Evolutionary conservation across 53 echinoderm and acorn worm species (phyloP), one percentile per base, ranked within the genome.

Genomic region (Mesocentrotus franciscanus): DNA sequence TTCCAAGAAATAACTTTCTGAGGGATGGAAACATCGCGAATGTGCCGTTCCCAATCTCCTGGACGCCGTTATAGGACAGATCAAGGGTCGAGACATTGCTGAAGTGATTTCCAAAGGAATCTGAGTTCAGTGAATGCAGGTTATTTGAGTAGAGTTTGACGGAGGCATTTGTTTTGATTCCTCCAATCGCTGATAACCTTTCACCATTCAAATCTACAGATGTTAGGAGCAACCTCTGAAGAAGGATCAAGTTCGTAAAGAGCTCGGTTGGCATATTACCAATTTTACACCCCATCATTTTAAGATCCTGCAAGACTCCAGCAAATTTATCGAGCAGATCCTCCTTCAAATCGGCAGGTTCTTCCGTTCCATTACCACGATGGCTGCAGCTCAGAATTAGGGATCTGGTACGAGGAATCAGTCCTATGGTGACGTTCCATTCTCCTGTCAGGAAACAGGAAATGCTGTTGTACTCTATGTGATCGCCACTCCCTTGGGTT

Each of bases 41-140:
- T 27, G 96, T 92, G 17, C 58, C 36, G 9, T 78, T 90, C 4
- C 71, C 34, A n/a, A 96, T 85, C 57, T 83, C 58, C 57, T 62
- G 61, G 8, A 96, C 75, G 9, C 34, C 33, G 83, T 96, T 96
- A 93, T 58, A 95, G 29, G 64, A 76, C 36, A 96, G 59, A 39
- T 87, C 72, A 2, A 96, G 60, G 10, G 29, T 56, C 20, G 93
- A 75, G 13, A 96, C 56, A 78, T 95, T 95, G 83, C 83, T 84
- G 13, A 22, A 30, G 2, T 7, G 1, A 22, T 24, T 34, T 20
- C 94, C 94, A 36, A 94, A 94, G 8, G 94, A 81, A 84, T 61
- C 24, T 61, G 60, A 14, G 39, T 94, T 20, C 15, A 94, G 34
- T 10, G 36, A 32, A 36, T 33, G 33, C 22, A 94, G 33, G 61